Evolutionary conservation across 2,888 invertebrate genomes (phyloP).

Genomic region (Acrocyrtus sp.): DNA sequence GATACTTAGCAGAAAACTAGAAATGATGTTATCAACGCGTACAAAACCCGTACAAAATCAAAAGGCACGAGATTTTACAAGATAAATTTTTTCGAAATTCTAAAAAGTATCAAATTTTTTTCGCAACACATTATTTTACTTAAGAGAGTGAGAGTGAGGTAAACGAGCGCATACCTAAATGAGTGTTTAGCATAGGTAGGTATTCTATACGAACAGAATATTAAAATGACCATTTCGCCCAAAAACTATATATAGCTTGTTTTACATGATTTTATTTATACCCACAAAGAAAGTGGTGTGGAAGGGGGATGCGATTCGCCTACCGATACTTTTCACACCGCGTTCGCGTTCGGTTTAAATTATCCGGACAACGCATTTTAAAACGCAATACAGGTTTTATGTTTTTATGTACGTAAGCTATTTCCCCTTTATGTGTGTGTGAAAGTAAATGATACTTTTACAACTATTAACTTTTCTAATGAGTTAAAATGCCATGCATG

Average conservation of each 20-base stretch:
- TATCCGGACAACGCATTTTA: too few species aligned
- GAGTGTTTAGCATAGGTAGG: too few species aligned
- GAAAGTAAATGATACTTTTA: neutral
- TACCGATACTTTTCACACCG: neutral
- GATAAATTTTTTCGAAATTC: neutral
- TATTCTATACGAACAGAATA: too few species aligned
- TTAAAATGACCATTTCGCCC: neutral
- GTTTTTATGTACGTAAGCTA: neutral
- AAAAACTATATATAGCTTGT: neutral
- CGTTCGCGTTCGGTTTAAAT: neutral
- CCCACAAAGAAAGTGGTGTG: too few species aligned
- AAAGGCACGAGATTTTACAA: neutral
- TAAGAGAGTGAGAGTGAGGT: neutral
- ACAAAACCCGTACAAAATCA: neutral
- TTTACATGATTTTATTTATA: neutral
- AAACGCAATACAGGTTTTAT: too few species aligned
- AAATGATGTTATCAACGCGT: neutral
- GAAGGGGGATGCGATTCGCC: neutral
- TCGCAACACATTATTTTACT: neutral
- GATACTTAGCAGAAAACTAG: neutral
- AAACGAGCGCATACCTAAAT: too few species aligned
- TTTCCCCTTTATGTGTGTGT: neutral
- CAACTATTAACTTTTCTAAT: neutral
- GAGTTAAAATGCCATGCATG: conserved; percentile 16
- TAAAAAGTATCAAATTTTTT: neutral